Evolutionary conservation across 2,113 vertebrate species (phyloP).

Genomic region (Halichoeres trimaculatus): DNA sequence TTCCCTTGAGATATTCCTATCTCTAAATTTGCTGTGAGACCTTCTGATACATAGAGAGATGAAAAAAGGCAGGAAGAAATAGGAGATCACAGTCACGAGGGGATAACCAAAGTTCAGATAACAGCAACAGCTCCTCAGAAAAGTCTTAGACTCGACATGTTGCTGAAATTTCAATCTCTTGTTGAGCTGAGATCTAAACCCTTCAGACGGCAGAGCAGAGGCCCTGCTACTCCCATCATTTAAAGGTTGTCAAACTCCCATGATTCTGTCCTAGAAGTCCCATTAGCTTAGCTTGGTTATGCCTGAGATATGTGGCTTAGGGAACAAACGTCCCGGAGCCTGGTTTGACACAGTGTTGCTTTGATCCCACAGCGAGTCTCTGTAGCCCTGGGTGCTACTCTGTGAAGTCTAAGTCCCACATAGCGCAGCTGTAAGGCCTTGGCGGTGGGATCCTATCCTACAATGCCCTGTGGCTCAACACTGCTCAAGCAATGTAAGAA

Average conservation of each 20-base stretch:
- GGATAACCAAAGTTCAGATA: conserved; percentile 69
- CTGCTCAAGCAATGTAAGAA: conserved; percentile 3
- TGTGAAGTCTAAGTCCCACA: conserved; percentile 38
- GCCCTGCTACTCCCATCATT: conserved; percentile 48
- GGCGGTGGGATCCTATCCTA: conserved; percentile 8
- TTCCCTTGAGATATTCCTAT: conserved; percentile 47
- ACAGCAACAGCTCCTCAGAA: conserved; percentile 52
- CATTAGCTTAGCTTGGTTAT: conserved; percentile 71
- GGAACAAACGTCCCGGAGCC: conserved; percentile 41
- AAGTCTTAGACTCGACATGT: conserved; percentile 62
- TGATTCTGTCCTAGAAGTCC: conserved; percentile 62
- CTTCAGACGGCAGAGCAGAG: conserved; percentile 35
- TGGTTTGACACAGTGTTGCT: conserved; percentile 52
- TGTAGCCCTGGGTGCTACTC: conserved; percentile 39
- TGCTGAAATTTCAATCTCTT: conserved; percentile 63
- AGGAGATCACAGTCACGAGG: conserved; percentile 44
- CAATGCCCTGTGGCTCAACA: conserved; percentile 18
- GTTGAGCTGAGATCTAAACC: conserved; percentile 57
- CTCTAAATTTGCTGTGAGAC: conserved; percentile 37
- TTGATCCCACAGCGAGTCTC: conserved; percentile 50
- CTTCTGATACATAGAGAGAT: conserved; percentile 42
- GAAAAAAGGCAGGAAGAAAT: conserved; percentile 35
- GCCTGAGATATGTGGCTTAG: conserved; percentile 45
- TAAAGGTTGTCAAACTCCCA: conserved; percentile 57
- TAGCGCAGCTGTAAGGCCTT: conserved; percentile 18